Base-by-base conservation (phyloP, 2,888 invertebrate species). In the Brachynemurus nebulosus region DNA sequence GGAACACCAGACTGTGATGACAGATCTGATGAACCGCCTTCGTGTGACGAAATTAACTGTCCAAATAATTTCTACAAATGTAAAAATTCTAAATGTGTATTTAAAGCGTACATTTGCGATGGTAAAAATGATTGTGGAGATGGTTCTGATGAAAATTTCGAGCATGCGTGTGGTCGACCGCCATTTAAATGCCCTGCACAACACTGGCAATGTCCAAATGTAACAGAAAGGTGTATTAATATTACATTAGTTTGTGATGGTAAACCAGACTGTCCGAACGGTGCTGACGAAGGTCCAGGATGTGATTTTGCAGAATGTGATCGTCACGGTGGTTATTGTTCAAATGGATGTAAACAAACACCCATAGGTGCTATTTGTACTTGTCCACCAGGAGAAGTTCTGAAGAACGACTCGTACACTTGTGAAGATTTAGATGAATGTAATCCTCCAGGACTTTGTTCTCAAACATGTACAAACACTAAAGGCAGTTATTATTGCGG, bases 41-140 rank as follows among this genome's bases (percentile, higher is more conserved):
- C 81, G 18, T 92, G 92, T 62, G 85, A 88, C 46, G 71, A 80
- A 50, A 75, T 81, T 35, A 90, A 89, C 59, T 80, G 82, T 12
- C 65, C 72, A 8, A 84, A 80, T 52, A 84, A 80, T 52, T 85
- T 83, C 68, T 86, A 79, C 68, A 86, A 83, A 60, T 90, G 92
- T 65, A 78, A 77, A 58, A 89, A 85, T 65, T 78, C 79, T 0
- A 80, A 81, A 52, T 92, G 92, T 62, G 79, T 92, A n/a, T 90
- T 86, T 67, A 86, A 86, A 65, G 84, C 90, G 0, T 88, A 90
- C 67, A 86, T 93, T 48, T 96, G 95, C 62, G 93, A 95, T 63
- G 92, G 91, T 2, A 80, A 80, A 58, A 88, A 92, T 61, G 93
- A 95, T 62, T 95, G 95, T 59, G 86, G 86, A 1, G 93, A 95